Percentiles rank a stretch among this genome's conserved stretches.
These are phyloP conservation scores for cattle (Bos taurus) DNA, from an alignment of 2,113 vertebrate genomes.

Conservation along the genomic window ARS-UCD2.0 NC_037346.1:56906501-56907000, in stretches of 20 bases:
- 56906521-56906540: not conserved
- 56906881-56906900: not conserved
- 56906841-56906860: not conserved
- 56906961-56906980: accelerated
- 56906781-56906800: not conserved
- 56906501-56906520: not conserved
- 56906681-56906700: not conserved
- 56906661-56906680: not conserved
- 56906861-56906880: not conserved
- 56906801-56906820: not conserved
- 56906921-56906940: not conserved
- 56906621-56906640: not conserved
- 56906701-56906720: not conserved
- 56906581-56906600: not conserved
- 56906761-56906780: not conserved
- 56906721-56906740: not conserved
- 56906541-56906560: not conserved
- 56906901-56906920: not conserved
- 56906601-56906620: not conserved
- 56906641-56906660: not conserved
- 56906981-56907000: not conserved
- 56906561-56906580: not conserved
- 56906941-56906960: not conserved
- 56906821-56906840: not conserved
- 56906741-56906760: not conserved